Conservation (phyloP, 2,888 invertebrate species). For the Physocephala rufipes region DNA sequence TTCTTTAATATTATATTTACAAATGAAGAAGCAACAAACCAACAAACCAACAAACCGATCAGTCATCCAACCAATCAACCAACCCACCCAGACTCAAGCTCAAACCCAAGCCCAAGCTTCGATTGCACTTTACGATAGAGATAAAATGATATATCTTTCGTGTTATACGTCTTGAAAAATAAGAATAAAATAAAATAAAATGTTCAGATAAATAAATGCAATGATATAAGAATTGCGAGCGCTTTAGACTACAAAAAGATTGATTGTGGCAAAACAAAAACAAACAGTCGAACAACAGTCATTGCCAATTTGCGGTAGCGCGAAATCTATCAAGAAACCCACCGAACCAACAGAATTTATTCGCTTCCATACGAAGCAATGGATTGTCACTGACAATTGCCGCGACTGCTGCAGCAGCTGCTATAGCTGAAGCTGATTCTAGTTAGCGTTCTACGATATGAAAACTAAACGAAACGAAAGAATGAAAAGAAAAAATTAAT, state of each 20-base stretch:
- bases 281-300: background rate
- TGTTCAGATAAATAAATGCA: background rate
- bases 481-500: background rate
- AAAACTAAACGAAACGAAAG: background rate
- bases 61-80: no score
- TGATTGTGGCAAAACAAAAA: background rate
- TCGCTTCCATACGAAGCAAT: background rate
- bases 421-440: no score
- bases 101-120: slow-evolving; percentile 4
- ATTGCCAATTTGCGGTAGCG: background rate
- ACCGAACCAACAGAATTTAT: background rate
- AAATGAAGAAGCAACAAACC: no score
- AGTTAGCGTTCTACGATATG: background rate
- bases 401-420: no score
- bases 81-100: slow-evolving; percentile 5
- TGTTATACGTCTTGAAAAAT: background rate
- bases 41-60: no score
- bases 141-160: background rate
- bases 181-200: background rate
- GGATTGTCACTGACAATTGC: background rate
- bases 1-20: no score
- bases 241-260: no score
- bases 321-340: background rate
- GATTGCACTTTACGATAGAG: slow-evolving; percentile 14
- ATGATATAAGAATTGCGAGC: background rate